Base-by-base conservation (phyloP, 2,888 invertebrate species). In the Syrphus vitripennis region DNA sequence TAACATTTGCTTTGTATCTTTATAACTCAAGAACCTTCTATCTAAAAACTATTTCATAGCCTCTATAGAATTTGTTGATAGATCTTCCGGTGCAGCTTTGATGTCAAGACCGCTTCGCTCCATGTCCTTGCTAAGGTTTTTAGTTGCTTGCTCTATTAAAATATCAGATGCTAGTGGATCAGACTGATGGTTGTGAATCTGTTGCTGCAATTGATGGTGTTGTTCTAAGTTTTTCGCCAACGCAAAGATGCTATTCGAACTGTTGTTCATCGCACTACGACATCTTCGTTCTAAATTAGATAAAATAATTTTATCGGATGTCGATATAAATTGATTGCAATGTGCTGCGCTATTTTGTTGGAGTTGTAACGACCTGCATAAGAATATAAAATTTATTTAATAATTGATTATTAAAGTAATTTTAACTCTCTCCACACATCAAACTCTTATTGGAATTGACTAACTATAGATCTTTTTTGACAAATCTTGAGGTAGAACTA, bases 281-380 rank as follows among this genome's bases (percentile, higher is more conserved):
- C 87, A 88, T 19, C 80, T 74, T 6, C 76, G 72, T 65, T 88
- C 87, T 3, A 87, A 42, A 42, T 83, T 83, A 10, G 83, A 70
- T 10, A 88, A 10, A 7, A 86, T 65, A 16, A 87, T 72, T 57
- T 87, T 84, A 7, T 87, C 87, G 19, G 83, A 72, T 16, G 76
- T 70, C 14, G 72, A 72, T 21, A 81, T 84, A 21, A 67, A 75
- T 42, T 87, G 74, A 78, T 81, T 74, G 24, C 81, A 65, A 63
- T 79, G 74, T 24, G 69, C 57, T 31, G 84, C 16, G 40, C 7
- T 83, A 45, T 26, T 80, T 19, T 83, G 78, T 14, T 83, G 78
- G 45, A 83, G 67, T 65, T 87, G 87, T 9, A 87, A 42, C 9
- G 65, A 76, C 24, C 83, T 83, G 7, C 1, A n/a, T 6, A 26